Conservation (phyloP, 1,140 invertebrate genomes). For the Proctacanthus coquilletti region DNA sequence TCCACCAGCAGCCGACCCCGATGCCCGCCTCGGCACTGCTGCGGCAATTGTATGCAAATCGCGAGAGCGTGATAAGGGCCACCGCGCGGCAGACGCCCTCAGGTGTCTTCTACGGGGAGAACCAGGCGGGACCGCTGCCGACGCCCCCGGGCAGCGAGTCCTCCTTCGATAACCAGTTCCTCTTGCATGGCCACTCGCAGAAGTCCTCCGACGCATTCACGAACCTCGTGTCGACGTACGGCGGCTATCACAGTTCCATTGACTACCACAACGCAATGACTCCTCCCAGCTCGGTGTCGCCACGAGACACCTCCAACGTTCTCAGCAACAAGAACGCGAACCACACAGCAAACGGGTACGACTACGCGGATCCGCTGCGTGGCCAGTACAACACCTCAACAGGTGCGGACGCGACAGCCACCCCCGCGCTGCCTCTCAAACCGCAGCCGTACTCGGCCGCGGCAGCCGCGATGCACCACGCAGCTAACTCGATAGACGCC, state of each 20-base stretch:
- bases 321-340: conserved; percentile 49
- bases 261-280: conserved; percentile 88
- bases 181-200: conserved; percentile 42
- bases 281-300: conserved; percentile 86
- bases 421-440: conserved; percentile 67
- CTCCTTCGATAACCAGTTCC: conserved; percentile 57
- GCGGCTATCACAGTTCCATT: conserved; percentile 44
- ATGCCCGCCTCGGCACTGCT: conserved; percentile 70
- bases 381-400: conserved; percentile 21
- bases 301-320: conserved; percentile 44
- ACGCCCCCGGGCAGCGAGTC: conserved; percentile 76
- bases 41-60: conserved; percentile 77
- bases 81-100: conserved; percentile 30
- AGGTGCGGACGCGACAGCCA: conserved; percentile 33
- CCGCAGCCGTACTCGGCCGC: conserved; percentile 70
- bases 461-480: conserved; percentile 33
- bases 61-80: conserved; percentile 85
- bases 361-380: conserved; percentile 19
- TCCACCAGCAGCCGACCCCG: conserved; percentile 47
- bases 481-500: conserved; percentile 40
- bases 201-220: conserved; percentile 38
- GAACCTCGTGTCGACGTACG: conserved; percentile 42
- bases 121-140: conserved; percentile 56
- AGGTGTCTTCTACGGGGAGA: conserved; percentile 30
- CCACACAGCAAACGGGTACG: conserved; percentile 23